Percentiles rank a stretch among this genome's conserved stretches.
Evolutionary conservation across 2,113 vertebrate species (phyloP).

Genomic region (Indicator indicator): DNA sequence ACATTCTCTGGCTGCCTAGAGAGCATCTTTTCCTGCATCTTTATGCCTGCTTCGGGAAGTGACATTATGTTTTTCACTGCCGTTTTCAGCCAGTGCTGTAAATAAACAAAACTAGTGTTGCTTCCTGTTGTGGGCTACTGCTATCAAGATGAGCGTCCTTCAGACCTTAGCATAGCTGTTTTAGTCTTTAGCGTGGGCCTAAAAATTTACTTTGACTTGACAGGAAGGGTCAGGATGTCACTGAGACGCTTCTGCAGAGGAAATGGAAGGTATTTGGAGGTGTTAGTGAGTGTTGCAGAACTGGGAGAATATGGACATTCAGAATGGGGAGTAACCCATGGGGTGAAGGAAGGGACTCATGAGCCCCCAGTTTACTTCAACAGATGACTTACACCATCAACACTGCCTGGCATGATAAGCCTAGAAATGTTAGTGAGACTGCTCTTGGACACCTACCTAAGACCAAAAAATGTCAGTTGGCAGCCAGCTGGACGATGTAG

Average conservation of each 20-base stretch:
- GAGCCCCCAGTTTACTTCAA: neutral
- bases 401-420: neutral
- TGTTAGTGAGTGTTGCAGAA: neutral
- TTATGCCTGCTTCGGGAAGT: neutral
- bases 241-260: neutral
- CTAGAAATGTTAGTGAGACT: neutral
- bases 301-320: neutral
- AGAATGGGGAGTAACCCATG: neutral
- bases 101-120: neutral
- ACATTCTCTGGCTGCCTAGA: neutral
- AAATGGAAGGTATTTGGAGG: neutral
- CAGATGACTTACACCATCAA: neutral
- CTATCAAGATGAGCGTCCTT: neutral
- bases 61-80: slow-evolving; percentile 1
- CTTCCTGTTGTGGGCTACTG: neutral
- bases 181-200: neutral
- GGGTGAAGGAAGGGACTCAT: neutral
- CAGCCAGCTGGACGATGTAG: neutral
- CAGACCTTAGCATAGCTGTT: neutral
- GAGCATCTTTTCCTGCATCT: neutral
- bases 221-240: neutral
- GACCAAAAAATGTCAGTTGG: neutral
- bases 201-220: neutral
- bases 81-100: neutral
- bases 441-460: neutral